Evolutionary conservation across 92 coral and sea anemone species (phyloP).

Genomic region (Phenganax marumi): DNA sequence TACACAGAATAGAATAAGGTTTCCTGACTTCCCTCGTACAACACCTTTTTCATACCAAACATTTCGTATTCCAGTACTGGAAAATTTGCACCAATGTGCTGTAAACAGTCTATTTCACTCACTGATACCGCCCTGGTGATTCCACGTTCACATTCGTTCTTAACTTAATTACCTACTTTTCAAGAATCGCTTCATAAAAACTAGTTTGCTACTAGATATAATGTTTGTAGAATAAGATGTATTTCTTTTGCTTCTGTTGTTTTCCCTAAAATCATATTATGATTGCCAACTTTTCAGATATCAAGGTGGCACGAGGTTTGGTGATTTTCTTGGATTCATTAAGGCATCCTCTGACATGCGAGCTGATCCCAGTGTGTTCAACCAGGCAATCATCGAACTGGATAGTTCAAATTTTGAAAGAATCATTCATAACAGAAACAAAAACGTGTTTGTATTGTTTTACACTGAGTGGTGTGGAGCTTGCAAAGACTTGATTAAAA

Average conservation of each 20-base stretch:
- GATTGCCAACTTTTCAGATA: conserved; percentile 52
- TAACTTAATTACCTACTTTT: too few species aligned
- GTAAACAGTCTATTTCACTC: too few species aligned
- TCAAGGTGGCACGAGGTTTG: conserved; percentile 64
- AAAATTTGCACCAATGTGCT: too few species aligned
- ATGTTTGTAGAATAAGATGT: background rate
- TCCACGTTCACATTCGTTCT: too few species aligned
- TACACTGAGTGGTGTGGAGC: conserved; percentile 84
- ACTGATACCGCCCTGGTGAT: too few species aligned
- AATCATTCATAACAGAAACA: conserved; percentile 74
- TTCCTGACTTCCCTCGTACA: too few species aligned
- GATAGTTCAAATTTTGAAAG: conserved; percentile 84
- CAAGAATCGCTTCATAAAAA: too few species aligned
- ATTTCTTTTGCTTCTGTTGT: background rate
- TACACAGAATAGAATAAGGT: too few species aligned
- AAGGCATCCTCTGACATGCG: conserved; percentile 60
- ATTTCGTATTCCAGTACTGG: too few species aligned
- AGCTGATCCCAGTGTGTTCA: conserved; percentile 65
- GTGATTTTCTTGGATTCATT: conserved; percentile 74
- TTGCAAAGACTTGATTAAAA: conserved; percentile 65
- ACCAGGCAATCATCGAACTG: conserved; percentile 77
- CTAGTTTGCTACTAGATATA: too few species aligned
- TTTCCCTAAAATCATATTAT: background rate
- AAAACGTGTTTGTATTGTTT: conserved; percentile 71
- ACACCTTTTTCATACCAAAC: too few species aligned